phyloP scores from a whole-genome alignment of 2,113 vertebrate species.

The Rhinogobius similis region DNA sequence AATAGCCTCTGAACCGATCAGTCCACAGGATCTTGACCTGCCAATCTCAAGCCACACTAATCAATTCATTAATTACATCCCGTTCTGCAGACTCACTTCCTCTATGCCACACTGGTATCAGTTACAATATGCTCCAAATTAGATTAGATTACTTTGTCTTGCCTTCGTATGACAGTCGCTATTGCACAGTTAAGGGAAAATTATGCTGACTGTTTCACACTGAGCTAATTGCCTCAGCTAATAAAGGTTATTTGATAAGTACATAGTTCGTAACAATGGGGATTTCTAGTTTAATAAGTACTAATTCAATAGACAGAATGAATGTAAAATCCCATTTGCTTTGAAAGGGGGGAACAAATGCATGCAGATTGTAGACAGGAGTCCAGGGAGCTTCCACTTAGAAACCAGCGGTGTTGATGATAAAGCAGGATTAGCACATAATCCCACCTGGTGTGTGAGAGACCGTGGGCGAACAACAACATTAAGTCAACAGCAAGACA shows the following conservation, averaged over 20 bases:
- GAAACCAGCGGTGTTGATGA: slow-evolving; percentile 8
- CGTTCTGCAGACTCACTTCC: slow-evolving; percentile 59
- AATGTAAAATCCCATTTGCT: background rate
- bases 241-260: slow-evolving; percentile 38
- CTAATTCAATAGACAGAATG: background rate
- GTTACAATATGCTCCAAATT: slow-evolving; percentile 64
- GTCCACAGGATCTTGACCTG: slow-evolving; percentile 41
- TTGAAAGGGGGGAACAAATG: background rate
- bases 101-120: slow-evolving; percentile 59
- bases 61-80: slow-evolving; percentile 73
- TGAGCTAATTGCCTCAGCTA: slow-evolving; percentile 47
- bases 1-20: slow-evolving; percentile 41
- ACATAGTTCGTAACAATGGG: background rate
- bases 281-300: background rate
- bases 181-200: slow-evolving; percentile 32
- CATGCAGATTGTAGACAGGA: background rate
- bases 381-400: background rate
- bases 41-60: slow-evolving; percentile 57
- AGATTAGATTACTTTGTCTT: slow-evolving; percentile 66
- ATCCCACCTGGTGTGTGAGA: background rate
- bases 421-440: background rate
- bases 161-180: slow-evolving; percentile 47
- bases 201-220: slow-evolving; percentile 38
- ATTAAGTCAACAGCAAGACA: slow-evolving; percentile 4
- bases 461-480: slow-evolving; percentile 4